Evolutionary conservation across 2,797 vertebrate species (phyloP), one percentile per base, ranked within the genome.

Genomic region (Falco columbarius): DNA sequence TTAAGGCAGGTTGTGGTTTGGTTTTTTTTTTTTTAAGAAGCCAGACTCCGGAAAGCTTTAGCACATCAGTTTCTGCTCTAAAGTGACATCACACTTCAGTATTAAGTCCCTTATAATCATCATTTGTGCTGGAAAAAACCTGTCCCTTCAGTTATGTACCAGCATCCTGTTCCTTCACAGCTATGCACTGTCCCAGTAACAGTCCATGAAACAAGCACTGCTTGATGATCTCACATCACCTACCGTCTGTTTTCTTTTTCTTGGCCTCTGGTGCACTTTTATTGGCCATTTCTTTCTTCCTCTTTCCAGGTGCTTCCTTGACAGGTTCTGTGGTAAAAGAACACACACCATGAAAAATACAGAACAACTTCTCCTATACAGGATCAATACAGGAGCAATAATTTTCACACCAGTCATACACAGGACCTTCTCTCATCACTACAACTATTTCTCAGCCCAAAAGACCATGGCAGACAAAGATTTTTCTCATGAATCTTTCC

Each of bases 171-270:
- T 51, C 19, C 32, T 81, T 74, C 46, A 24, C 19, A 65, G 20
- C 20, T 34, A 26, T 0, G 15, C 30, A 82, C 9, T 12, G 49
- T 21, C 11, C 19, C 34, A 74, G 3, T 7, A n/a, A 47, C 11
- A 61, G 46, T 10, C 55, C 29, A 54, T 7, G n/a, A 63, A 58
- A 49, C 5, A 38, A 44, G 16, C 3, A 42, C 2, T 3, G 1
- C 15, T 22, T 49, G 10, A 49, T 16, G 6, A 76, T 20, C 29
- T 8, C 36, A 29, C 12, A 19, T 0, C 21, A 89, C 84, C 91
- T 96, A 99, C 99, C 98, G 14, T 99, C 99, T 7, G 98, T 86
- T 96, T 99, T 99, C 72, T 98, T 98, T 79, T 99, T 99, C 97
- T 99, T 99, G 61, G 99, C 98, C 87, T 98, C 98, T 30, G 99